Base-by-base conservation (phyloP, 2,113 vertebrate species). In the Zosterops lateralis region DNA sequence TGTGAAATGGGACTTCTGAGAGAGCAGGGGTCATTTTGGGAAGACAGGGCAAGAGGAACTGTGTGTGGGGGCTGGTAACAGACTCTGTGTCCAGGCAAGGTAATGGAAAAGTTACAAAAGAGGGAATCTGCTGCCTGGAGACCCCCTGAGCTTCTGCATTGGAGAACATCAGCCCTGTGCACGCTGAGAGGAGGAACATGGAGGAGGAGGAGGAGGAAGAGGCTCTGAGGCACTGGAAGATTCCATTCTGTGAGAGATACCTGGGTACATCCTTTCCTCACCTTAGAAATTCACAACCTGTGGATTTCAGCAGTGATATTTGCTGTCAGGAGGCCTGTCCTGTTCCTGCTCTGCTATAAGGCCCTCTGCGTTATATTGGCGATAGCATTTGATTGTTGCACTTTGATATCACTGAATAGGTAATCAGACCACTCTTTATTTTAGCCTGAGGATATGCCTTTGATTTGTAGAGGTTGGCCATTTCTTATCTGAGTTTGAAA, bases 371-470 rank as follows among this genome's bases (percentile, higher is more conserved):
- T 84, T 72, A 57, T 87, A 83, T 93, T 91, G 87, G 93, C 12
- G 8, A 83, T 72, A 95, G 78, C 86, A 86, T 95, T 77, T 95
- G 94, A 90, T 95, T 65, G 76, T 87, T 92, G 83, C 92, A 89
- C 94, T 96, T 96, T 97, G 96, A 97, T 95, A 94, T 88, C 84
- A 53, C 92, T 90, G 95, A 97, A 96, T 93, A 97, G 95, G 93
- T 91, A 92, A 97, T 93, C 95, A 95, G 92, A 76, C 89, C 92
- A 89, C 45, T 96, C 94, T 93, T 95, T 83, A 95, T 96, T 95
- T 96, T 96, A 95, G 90, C 92, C 96, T 10, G 94, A 95, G 95
- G 95, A 95, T 88, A 96, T 90, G 89, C 81, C 95, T 97, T 97
- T 96, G 95, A 97, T 97, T 95, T 89, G 75, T 93, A 93, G 95